Conservation (phyloP, 1,140 invertebrate species). For the Philaenus spumarius region DNA sequence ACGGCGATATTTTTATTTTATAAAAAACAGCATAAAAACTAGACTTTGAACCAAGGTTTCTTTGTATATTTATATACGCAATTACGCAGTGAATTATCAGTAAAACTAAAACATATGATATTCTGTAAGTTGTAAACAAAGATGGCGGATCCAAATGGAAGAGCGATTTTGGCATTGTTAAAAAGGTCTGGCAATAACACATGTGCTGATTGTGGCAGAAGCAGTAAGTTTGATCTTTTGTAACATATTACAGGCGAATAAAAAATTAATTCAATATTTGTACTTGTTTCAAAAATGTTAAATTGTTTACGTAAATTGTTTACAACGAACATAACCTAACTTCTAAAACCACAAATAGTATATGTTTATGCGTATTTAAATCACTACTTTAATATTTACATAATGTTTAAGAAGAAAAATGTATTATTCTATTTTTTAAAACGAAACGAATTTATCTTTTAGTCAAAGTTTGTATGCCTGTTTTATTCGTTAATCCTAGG, state of each 20-base stretch:
- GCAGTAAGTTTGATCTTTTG: constrained; percentile 54
- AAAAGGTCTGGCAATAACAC: constrained; percentile 71
- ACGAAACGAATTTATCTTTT: too few species aligned
- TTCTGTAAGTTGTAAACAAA: background rate
- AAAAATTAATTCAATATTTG: background rate
- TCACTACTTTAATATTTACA: constrained; percentile 37
- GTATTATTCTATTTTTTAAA: background rate
- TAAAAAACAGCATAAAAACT: too few species aligned
- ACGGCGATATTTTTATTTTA: too few species aligned
- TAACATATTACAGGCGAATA: constrained; percentile 43
- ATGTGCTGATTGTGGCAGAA: constrained; percentile 74
- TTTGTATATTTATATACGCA: too few species aligned
- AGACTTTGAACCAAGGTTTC: too few species aligned
- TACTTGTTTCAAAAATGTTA: background rate
- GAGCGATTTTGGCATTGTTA: constrained; percentile 63
- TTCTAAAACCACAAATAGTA: too few species aligned
- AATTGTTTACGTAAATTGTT: too few species aligned
- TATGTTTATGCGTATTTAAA: too few species aligned
- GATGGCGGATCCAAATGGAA: constrained; percentile 71
- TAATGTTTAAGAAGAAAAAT: background rate
- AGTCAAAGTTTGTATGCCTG: too few species aligned
- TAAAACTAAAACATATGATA: too few species aligned
- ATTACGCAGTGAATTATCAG: too few species aligned
- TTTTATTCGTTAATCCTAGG: too few species aligned
- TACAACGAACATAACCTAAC: constrained; percentile 43